Base-by-base conservation (phyloP, 2,113 vertebrate species). In the Fregetta grallaria region DNA sequence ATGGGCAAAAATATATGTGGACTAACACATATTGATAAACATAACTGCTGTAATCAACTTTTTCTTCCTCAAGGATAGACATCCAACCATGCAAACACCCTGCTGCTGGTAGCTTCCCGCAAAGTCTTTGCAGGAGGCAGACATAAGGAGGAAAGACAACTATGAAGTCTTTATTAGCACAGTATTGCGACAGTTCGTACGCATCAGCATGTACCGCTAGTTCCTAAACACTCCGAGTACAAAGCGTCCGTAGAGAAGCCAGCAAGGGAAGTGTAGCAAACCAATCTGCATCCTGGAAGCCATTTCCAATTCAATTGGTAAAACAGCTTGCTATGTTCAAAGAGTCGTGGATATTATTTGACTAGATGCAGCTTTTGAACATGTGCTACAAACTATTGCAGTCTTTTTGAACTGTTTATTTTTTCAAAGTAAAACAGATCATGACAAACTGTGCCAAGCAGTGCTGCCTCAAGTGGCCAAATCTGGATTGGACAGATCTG, bases 101-200 rank as follows among this genome's bases (percentile, higher is more conserved):
- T 50, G 40, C 12, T 52, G 42, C 38, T 50, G 15, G 42, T 42
- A 70, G n/a, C 50, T 67, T 78, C 52, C 73, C 47, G 53, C 22
- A 29, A 55, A 55, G 36, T 42, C 78, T 72, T 50, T 62, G 55
- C n/a, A 66, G 38, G 50, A 86, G 58, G n/a, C 22, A 72, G 30
- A 59, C 9, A 8, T 1, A 29, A 67, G 21, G 34, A 79, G 20
- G 26, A 90, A 66, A 77, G 47, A 25, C 30, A 89, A 15, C 29
- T 55, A 63, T 5, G 0, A 53, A 72, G n/a, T 23, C 47, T 74
- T 86, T 36, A 55, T 27, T 3, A 81, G 50, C 67, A 53, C 15
- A 32, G n/a, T 14, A 23, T 1, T 38, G 45, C 9, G 1, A 36
- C 34, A 62, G 34, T 49, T 66, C 0, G 4, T 44, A 56, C 2